phyloP scores from a whole-genome alignment of 2,113 vertebrate species.

The Synodontis membranacea region DNA sequence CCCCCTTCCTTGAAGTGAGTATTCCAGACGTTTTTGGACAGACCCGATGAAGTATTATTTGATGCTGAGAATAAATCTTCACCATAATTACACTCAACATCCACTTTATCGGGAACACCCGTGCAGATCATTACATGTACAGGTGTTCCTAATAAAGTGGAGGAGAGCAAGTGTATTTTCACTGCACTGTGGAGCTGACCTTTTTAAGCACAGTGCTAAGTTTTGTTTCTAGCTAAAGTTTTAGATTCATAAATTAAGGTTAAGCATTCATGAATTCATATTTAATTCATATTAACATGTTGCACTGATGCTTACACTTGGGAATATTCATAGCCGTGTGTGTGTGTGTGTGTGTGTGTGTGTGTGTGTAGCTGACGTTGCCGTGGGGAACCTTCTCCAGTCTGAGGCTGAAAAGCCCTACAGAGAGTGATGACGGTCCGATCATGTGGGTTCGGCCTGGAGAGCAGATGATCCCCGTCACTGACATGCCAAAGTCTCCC shows the following conservation, averaged over 20 bases:
- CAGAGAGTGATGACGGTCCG: constrained; percentile 94
- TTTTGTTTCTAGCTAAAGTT: not conserved
- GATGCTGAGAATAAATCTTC: not conserved
- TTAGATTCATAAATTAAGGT: no score
- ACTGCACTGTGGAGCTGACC: not conserved
- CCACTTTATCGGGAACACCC: not conserved
- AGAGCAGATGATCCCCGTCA: constrained; percentile 98
- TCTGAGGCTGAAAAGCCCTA: constrained; percentile 85
- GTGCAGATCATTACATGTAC: not conserved
- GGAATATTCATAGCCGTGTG: not conserved
- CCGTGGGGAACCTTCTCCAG: constrained; percentile 95
- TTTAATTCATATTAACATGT: not conserved
- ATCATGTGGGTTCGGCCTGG: constrained; percentile 99
- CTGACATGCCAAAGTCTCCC: constrained; percentile 98
- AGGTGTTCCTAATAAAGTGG: not conserved
- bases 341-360: constrained; percentile 5
- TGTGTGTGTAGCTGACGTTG: constrained; percentile 81
- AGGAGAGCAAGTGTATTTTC: not conserved
- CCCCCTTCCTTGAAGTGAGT: constrained; percentile 96
- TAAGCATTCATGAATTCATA: not conserved
- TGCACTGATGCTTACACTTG: not conserved
- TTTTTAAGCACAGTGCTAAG: not conserved
- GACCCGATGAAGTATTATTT: not conserved
- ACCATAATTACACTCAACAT: not conserved
- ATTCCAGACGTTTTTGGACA: not conserved